Evolutionary conservation across 2,888 invertebrate species (phyloP).

Genomic region (Rhamnusium bicolor): DNA sequence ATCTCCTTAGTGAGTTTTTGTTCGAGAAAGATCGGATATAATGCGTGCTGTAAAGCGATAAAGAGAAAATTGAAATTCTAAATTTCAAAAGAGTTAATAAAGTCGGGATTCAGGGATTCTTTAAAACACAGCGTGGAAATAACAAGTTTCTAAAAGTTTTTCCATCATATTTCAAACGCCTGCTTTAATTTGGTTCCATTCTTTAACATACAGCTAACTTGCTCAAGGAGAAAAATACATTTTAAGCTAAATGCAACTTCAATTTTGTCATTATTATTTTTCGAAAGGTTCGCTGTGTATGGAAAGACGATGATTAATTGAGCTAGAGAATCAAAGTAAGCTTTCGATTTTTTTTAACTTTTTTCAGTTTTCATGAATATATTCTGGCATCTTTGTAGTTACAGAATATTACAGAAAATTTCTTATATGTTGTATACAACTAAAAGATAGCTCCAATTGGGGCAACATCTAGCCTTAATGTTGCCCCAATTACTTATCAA

Average conservation of each 20-base stretch:
- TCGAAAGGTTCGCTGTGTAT: not conserved
- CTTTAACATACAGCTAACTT: conserved; percentile 55
- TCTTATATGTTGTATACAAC: too few relatives aligned
- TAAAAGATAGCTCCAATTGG: too few relatives aligned
- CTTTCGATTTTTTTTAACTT: not conserved
- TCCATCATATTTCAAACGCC: conserved; percentile 63
- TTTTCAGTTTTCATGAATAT: not conserved
- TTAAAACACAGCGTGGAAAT: conserved; percentile 60
- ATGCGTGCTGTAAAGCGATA: conserved; percentile 68
- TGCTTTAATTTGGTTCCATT: conserved; percentile 60
- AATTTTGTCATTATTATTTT: conserved; percentile 41
- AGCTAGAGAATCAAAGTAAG: not conserved
- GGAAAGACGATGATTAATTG: conserved; percentile 12
- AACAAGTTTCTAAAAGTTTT: conserved; percentile 63
- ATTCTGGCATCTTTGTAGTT: not conserved
- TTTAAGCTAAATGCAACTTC: conserved; percentile 43
- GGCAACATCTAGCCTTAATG: too few relatives aligned
- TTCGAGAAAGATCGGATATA: conserved; percentile 58
- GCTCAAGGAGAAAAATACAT: conserved; percentile 58
- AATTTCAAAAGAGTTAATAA: conserved; percentile 66
- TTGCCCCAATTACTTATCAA: too few relatives aligned
- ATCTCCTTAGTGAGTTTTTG: conserved; percentile 50
- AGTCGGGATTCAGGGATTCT: conserved; percentile 50
- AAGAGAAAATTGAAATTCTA: conserved; percentile 69
- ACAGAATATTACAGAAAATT: too few relatives aligned